Evolutionary conservation across 2,888 invertebrate species (phyloP), one percentile per base, ranked within the genome.

Genomic region (Taphrorychus bicolor): DNA sequence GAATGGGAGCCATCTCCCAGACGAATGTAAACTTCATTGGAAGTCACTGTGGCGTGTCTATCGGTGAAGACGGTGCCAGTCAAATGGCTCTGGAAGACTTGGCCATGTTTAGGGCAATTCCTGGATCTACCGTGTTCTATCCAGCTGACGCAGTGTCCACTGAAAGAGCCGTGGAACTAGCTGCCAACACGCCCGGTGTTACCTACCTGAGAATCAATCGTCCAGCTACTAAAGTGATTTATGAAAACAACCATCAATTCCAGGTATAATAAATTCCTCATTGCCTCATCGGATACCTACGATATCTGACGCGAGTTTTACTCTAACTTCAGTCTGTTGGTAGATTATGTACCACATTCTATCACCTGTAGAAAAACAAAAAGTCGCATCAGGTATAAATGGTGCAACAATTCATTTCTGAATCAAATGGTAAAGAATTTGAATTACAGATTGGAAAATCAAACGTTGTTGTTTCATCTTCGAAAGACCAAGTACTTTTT

Each of bases 41-140:
- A 0, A 98, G 98, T 0, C 98, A 98, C 84, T 96, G 95, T 82
- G 98, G 99, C 45, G 93, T 98, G 19, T 95, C 95, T 77, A 99
- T 99, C 83, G 99, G 97, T 23, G 98, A 98, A 84, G 98, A 98
- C 83, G 98, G 98, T 0, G 98, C 98, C 16, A 95, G 95, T 61
- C 99, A 99, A 85, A 99, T 99, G 99, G 99, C 95, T 2, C 86
- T 99, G 14, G 99, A 99, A 84, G 98, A 99, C 82, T 82, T 99
- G 66, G 94, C 97, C 0, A 88, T 99, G 87, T 99, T 99, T 89
- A 88, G 98, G 48, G 83, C 93, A 3, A 88, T 98, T 72, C 97
- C 98, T 58, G 91, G 91, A 69, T 86, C 88, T 71, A 90, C 90
- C 1, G 85, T 92, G 1, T 92, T 92, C 83, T 92, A 92, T 77